Evolutionary conservation across 1,140 invertebrate species (phyloP).

Genomic region (Dermatophagoides farinae): DNA sequence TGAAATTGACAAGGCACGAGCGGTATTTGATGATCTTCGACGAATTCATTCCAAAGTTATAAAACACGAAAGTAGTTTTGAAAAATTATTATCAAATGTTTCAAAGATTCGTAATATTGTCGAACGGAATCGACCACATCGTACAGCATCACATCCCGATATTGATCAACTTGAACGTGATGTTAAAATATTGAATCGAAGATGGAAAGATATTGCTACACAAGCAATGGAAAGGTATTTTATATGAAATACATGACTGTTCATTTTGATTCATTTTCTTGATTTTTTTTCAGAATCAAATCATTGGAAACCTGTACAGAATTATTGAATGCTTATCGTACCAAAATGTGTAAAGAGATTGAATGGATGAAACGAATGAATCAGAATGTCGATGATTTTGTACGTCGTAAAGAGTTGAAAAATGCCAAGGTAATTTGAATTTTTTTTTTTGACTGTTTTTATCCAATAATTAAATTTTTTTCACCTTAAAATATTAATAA

Average conservation of each 20-base stretch:
- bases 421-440: conserved; percentile 43
- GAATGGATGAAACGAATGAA: conserved; percentile 64
- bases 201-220: conserved; percentile 75
- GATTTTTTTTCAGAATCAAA: conserved; percentile 39
- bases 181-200: conserved; percentile 56
- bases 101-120: conserved; percentile 62
- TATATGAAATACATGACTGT: background rate
- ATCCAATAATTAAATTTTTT: too few species aligned
- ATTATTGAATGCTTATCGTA: conserved; percentile 62
- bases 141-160: conserved; percentile 44
- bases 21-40: conserved; percentile 31
- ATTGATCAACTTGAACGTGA: conserved; percentile 79
- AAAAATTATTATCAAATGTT: conserved; percentile 72
- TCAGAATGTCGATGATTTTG: conserved; percentile 38
- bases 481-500: conserved; percentile 8
- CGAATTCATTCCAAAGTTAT: conserved; percentile 46
- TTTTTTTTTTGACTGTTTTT: background rate
- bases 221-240: conserved; percentile 66
- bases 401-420: conserved; percentile 31
- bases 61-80: conserved; percentile 62
- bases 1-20: conserved; percentile 47
- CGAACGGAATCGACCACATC: conserved; percentile 50
- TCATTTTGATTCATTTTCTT: background rate
- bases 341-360: conserved; percentile 60
- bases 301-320: conserved; percentile 65